These are phyloP conservation scores for Cynoglossus semilaevis DNA, from an alignment of 2,113 vertebrate species.

Conservation along the genomic window DNA sequence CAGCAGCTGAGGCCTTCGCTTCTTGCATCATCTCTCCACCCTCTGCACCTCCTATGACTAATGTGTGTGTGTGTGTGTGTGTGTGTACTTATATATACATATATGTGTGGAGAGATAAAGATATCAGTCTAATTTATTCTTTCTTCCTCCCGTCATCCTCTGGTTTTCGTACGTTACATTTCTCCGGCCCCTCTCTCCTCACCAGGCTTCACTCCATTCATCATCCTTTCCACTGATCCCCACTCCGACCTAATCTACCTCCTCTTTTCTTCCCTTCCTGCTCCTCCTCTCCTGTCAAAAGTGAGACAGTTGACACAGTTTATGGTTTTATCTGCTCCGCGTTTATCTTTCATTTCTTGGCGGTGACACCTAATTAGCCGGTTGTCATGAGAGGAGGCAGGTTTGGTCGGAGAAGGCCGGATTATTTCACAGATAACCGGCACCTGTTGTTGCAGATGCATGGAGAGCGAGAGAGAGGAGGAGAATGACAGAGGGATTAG, in stretches of 20 bases:
- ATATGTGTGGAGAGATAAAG: too few relatives aligned
- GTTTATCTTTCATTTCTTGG: conserved; percentile 46
- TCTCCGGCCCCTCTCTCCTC: conserved; percentile 29
- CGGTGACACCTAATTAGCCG: conserved; percentile 61
- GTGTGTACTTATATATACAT: background rate
- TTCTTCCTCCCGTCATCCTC: conserved; percentile 19
- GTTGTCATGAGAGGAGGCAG: conserved; percentile 49
- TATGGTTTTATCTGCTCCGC: conserved; percentile 43
- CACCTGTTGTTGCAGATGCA: conserved; percentile 33
- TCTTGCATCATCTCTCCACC: conserved; percentile 40
- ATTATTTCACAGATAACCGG: conserved; percentile 50
- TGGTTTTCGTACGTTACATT: conserved; percentile 29
- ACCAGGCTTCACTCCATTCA: conserved; percentile 18
- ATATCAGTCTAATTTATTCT: too few relatives aligned
- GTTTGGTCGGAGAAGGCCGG: conserved; percentile 28
- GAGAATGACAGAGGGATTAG: conserved; percentile 52
- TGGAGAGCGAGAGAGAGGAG: conserved; percentile 25
- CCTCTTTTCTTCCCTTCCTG: conserved; percentile 27
- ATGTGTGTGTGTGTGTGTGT: background rate
- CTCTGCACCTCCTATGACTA: conserved; percentile 4
- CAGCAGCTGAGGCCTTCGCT: conserved; percentile 46
- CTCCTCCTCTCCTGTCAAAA: conserved; percentile 30
- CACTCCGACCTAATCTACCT: conserved; percentile 40
- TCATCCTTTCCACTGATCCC: too few relatives aligned
- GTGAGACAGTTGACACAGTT: conserved; percentile 47